Base-by-base conservation (phyloP, 1,140 invertebrate genomes). In the Drosophila oshimai region DNA sequence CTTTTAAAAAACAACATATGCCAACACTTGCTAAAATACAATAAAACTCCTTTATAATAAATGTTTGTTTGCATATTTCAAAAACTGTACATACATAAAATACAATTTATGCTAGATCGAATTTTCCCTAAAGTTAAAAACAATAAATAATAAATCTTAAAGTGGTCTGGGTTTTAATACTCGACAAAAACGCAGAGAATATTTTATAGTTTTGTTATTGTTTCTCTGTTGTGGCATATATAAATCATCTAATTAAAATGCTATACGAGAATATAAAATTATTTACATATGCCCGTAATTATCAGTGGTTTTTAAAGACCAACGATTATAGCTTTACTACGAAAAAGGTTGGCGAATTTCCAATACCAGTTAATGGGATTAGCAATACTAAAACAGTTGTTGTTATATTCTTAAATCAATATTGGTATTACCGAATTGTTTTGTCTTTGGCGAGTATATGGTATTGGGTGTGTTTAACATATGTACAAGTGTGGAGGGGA, bases 401-500 rank as follows among this genome's bases (percentile, higher is more conserved):
- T 45, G 9, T 51, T 15, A 22, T 20, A 22, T 22, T 50, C 4
- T 24, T 12, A 57, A 28, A 26, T 22, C 20, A 24, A 41, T 13
- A 54, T 20, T 28, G 17, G 50, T 13, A 28, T 17, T 2, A 47
- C 22, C 9, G 28, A 46, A 9, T 51, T 24, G 22, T 7, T n/a
- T 18, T 53, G 24, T 33, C 1, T 20, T 20, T 26, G 53, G 53
- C 20, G 7, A 22, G 15, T 24, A 57, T 33, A 57, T 33, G 47
- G 13, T 17, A 24, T 18, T 31, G 58, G 53, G 37, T 64, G 67
- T 79, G 58, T 60, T 57, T 58, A n/a, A n/a, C n/a, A n/a, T 37
- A 79, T 61, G 39, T 80, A 80, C 58, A 79, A 64, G 41, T 67
- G 57, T 61, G 51, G 20, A 12, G 24, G 34, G 31, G 12, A 12